These are phyloP conservation scores for Abramis brama DNA, from an alignment of 2,113 vertebrate genomes.

Conservation along the genomic window DNA sequence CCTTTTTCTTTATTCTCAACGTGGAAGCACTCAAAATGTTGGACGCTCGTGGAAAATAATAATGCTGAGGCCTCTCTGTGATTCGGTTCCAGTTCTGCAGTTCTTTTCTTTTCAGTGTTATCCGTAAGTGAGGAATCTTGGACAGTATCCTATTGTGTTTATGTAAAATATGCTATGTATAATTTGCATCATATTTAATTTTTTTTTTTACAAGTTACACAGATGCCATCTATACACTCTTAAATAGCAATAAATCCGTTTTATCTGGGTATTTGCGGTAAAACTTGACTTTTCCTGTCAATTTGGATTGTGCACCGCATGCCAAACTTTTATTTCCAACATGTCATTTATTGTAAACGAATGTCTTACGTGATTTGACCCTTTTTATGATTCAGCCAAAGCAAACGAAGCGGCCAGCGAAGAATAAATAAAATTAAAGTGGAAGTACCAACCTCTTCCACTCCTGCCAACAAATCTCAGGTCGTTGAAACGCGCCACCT, in stretches of 20 bases:
- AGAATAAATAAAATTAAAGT: slow-evolving; percentile 33
- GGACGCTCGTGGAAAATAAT: slow-evolving; percentile 1
- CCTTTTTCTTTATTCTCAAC: slow-evolving; percentile 43
- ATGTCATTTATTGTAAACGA: slow-evolving; percentile 45
- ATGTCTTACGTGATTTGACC: slow-evolving; percentile 33
- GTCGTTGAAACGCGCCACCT: slow-evolving; percentile 95
- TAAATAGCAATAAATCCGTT: neutral
- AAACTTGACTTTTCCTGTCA: slow-evolving; percentile 41
- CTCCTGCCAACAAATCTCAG: slow-evolving; percentile 96
- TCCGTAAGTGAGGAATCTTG: neutral
- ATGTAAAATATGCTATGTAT: neutral
- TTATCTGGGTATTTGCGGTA: neutral
- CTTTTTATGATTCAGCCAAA: slow-evolving; percentile 20
- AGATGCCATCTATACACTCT: neutral
- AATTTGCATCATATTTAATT: neutral
- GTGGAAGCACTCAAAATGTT: slow-evolving; percentile 44
- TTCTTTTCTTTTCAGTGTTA: slow-evolving; percentile 2
- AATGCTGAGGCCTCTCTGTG: slow-evolving; percentile 1
- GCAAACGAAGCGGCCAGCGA: slow-evolving; percentile 24
- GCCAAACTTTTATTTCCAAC: slow-evolving; percentile 40
- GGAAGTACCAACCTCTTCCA: slow-evolving; percentile 87
- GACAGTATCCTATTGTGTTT: neutral
- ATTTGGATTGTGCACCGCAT: slow-evolving; percentile 47
- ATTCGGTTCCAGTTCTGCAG: neutral
- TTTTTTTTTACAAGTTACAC: no score